These are phyloP conservation scores for Drosophila anceps DNA, from an alignment of 2,888 invertebrate genomes.

Conservation along the genomic window DNA sequence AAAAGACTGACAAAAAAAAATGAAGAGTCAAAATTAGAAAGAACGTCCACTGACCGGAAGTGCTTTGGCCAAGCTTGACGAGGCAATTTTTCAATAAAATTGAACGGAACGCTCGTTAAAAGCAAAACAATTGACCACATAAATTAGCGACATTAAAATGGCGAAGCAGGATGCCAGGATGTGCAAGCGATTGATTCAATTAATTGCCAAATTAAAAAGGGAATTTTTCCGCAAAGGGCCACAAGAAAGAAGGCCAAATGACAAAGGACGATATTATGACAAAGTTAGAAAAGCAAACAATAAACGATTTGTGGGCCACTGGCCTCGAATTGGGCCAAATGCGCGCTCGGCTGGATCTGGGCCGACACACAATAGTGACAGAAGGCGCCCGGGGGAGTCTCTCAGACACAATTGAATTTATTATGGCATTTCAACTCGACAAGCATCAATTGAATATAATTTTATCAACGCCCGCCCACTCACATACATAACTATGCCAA, in stretches of 20 bases:
- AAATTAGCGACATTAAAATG: constrained; percentile 75
- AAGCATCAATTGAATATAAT: constrained; percentile 80
- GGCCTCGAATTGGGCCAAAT: constrained; percentile 33
- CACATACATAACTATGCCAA: constrained; percentile 21
- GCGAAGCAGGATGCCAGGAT: constrained; percentile 60
- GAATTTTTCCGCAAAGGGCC: constrained; percentile 46
- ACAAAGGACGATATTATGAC: constrained; percentile 63
- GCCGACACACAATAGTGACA: constrained; percentile 65
- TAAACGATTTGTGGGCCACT: constrained; percentile 65
- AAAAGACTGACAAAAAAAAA: constrained; percentile 19
- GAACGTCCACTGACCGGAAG: constrained; percentile 40
- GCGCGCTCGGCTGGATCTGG: constrained; percentile 45
- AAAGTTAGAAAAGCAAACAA: constrained; percentile 77
- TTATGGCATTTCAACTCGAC: constrained; percentile 79
- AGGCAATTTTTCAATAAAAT: constrained; percentile 63
- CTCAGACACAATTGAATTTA: constrained; percentile 79
- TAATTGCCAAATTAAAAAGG: constrained; percentile 77
- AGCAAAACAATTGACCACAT: constrained; percentile 79
- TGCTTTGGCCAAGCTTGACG: constrained; percentile 46
- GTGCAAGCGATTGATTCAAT: constrained; percentile 78
- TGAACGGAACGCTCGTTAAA: constrained; percentile 67
- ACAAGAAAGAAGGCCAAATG: constrained; percentile 40
- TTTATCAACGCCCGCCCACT: constrained; percentile 58
- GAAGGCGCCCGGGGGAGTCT: constrained; percentile 51
- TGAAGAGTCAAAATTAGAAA: constrained; percentile 33